These are phyloP conservation scores for Beaufortia kweichowensis DNA, from an alignment of 2,113 vertebrate genomes.

Conservation along the genomic window DNA sequence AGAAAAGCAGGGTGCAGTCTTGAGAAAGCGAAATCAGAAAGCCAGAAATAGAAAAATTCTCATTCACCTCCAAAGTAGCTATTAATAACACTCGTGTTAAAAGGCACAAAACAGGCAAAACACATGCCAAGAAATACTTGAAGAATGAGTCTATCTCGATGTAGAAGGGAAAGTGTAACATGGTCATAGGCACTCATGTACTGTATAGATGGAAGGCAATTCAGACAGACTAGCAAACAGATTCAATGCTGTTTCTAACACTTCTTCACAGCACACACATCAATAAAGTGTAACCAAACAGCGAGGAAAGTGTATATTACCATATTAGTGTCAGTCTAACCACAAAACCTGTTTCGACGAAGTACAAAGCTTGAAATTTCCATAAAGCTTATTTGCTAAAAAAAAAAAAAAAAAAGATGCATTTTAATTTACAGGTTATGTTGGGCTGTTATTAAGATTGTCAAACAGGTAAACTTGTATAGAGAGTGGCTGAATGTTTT, in stretches of 20 bases:
- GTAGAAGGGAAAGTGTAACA: constrained; percentile 13
- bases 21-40: constrained; percentile 47
- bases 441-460: constrained; percentile 27
- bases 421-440: constrained; percentile 6
- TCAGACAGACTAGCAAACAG: constrained; percentile 19
- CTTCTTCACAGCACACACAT: constrained; percentile 8
- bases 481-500: constrained; percentile 50
- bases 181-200: constrained; percentile 46
- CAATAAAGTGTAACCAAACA: neutral
- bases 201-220: constrained; percentile 35
- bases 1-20: constrained; percentile 59
- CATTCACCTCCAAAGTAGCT: constrained; percentile 58
- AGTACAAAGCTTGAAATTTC: neutral
- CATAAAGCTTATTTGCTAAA: constrained; percentile 37
- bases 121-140: constrained; percentile 22
- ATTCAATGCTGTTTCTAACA: neutral
- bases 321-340: constrained; percentile 14
- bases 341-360: constrained; percentile 4
- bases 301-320: neutral
- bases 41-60: constrained; percentile 64
- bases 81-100: constrained; percentile 61
- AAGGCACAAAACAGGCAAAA: constrained; percentile 49
- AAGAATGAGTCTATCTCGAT: neutral
- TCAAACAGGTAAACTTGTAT: constrained; percentile 27
- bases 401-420: neutral